These are phyloP conservation scores for Oscheius myriophilus DNA, from an alignment of 2,888 invertebrate genomes.

Conservation along the genomic window DNA sequence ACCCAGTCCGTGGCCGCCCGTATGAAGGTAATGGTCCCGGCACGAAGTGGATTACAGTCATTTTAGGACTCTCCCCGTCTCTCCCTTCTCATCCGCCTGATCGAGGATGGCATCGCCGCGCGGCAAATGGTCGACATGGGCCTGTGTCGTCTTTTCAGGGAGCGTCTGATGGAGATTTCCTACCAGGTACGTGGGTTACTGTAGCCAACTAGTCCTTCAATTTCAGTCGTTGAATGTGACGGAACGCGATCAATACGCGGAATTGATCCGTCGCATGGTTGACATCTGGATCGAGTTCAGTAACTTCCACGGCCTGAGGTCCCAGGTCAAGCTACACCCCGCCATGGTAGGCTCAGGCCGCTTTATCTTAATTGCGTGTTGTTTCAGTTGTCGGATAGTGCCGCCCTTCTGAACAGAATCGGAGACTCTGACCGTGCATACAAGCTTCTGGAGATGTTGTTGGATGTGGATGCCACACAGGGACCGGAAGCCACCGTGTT, in stretches of 20 bases:
- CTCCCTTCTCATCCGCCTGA: conserved; percentile 50
- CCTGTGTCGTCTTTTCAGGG: conserved; percentile 34
- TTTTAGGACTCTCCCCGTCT: conserved; percentile 29
- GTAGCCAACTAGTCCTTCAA: too few relatives aligned
- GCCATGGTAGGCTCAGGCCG: conserved; percentile 27
- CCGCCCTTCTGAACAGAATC: conserved; percentile 46
- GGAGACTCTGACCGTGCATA: conserved; percentile 50
- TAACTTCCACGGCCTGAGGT: conserved; percentile 31
- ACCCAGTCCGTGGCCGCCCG: conserved; percentile 36
- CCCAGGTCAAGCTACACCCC: conserved; percentile 51
- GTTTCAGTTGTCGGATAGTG: conserved; percentile 50
- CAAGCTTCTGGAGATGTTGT: conserved; percentile 45
- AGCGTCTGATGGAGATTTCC: conserved; percentile 46
- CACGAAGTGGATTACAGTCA: background rate
- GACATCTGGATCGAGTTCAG: conserved; percentile 58
- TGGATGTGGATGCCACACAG: conserved; percentile 36
- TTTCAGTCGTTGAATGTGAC: conserved; percentile 44
- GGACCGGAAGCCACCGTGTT: conserved; percentile 50
- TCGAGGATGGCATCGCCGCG: conserved; percentile 51
- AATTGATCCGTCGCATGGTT: conserved; percentile 46
- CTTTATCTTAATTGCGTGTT: background rate
- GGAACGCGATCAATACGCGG: conserved; percentile 48
- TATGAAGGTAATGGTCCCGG: conserved; percentile 27
- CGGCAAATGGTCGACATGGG: conserved; percentile 42
- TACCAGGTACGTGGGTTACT: conserved; percentile 38